These are phyloP conservation scores for Stenotaenia linearis DNA, from an alignment of 2,888 invertebrate genomes.

Conservation along the genomic window DNA sequence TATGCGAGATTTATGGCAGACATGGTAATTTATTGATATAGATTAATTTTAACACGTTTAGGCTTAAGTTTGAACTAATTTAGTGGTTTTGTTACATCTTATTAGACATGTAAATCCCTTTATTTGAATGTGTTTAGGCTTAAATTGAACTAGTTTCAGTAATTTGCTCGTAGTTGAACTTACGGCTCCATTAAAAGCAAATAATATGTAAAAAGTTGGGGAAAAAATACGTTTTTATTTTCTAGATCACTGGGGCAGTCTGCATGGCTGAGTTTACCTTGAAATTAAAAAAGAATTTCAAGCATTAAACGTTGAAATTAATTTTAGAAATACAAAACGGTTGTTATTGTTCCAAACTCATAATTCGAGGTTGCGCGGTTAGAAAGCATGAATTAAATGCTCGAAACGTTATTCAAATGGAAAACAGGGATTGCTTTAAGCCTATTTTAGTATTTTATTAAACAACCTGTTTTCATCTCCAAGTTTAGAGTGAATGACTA, in stretches of 20 bases:
- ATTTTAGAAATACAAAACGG: neutral
- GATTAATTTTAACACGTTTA: too few species aligned
- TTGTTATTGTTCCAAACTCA: neutral
- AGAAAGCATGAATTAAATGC: too few species aligned
- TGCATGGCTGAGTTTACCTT: neutral
- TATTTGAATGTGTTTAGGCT: neutral
- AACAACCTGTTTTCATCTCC: neutral
- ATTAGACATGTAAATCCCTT: too few species aligned
- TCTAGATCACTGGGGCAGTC: neutral
- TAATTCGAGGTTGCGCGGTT: neutral
- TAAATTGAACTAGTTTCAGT: neutral
- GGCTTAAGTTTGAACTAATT: too few species aligned
- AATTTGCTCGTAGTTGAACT: neutral
- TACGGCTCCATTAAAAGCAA: neutral
- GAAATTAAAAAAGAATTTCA: neutral
- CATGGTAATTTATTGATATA: neutral
- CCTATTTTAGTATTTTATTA: neutral
- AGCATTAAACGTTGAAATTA: neutral
- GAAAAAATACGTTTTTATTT: neutral
- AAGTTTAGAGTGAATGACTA: neutral
- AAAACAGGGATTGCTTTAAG: neutral
- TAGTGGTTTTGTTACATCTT: too few species aligned
- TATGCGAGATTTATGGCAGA: neutral
- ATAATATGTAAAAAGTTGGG: neutral
- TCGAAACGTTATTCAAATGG: too few species aligned